A percentile compares a stretch with the other conserved stretches of the same genome.
Evolutionary conservation across 2,888 invertebrate genomes (phyloP).

Genomic region (Orthosia gothica): DNA sequence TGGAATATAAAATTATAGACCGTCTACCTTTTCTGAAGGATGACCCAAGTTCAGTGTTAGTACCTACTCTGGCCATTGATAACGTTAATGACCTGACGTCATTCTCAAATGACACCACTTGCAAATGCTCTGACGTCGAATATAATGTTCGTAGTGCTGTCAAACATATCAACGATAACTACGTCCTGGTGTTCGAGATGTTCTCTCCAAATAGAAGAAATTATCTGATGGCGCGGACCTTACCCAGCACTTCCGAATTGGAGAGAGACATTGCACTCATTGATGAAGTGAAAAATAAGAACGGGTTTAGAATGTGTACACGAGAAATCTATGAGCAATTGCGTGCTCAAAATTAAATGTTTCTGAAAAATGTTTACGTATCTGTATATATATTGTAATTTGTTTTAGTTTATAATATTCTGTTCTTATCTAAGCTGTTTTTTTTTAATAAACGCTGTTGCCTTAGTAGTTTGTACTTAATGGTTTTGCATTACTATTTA

Average conservation of each 20-base stretch:
- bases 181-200: not conserved
- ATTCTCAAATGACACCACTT: constrained; percentile 12
- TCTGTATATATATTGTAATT: no score
- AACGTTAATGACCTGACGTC: not conserved
- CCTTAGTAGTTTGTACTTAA: no score
- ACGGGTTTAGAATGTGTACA: constrained; percentile 8
- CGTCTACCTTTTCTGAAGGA: not conserved
- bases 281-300: constrained; percentile 21
- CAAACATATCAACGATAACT: constrained; percentile 25
- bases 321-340: constrained; percentile 17
- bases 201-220: not conserved
- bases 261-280: not conserved
- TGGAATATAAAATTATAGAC: not conserved
- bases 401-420: no score
- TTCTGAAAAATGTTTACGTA: no score
- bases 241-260: constrained; percentile 20
- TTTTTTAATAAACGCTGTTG: no score
- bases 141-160: not conserved
- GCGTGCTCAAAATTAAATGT: not conserved
- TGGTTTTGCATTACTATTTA: no score
- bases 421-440: no score
- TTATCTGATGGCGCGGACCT: constrained; percentile 2
- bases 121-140: constrained; percentile 13
- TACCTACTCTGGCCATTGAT: constrained; percentile 11
- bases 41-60: not conserved